Percentiles rank a stretch among this genome's conserved stretches.
Conservation (phyloP, 2,888 invertebrate species). For the Eupithecia tripunctaria region DNA sequence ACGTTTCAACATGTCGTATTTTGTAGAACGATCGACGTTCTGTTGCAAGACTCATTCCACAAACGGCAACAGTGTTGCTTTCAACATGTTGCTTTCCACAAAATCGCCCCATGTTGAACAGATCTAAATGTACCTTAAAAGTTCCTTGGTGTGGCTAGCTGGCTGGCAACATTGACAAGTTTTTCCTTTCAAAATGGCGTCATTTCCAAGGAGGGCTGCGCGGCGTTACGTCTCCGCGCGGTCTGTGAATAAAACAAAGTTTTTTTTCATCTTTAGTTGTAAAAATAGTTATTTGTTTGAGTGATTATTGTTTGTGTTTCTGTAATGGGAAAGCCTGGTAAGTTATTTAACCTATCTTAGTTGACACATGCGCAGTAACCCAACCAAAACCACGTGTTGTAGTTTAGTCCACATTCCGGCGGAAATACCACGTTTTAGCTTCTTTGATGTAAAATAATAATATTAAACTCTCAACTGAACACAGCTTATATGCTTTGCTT, state of each 20-base stretch:
- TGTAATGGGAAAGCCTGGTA: constrained; percentile 77
- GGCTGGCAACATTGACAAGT: background rate
- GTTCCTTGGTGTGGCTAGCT: background rate
- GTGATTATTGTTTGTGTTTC: constrained; percentile 43
- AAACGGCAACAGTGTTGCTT: no score
- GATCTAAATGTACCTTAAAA: no score
- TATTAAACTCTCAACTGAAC: background rate
- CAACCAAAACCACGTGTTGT: constrained; percentile 54
- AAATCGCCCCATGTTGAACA: no score
- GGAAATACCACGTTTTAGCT: constrained; percentile 10
- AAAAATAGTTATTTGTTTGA: constrained; percentile 39
- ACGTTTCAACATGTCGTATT: no score
- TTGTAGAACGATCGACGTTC: no score
- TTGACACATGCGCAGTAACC: constrained; percentile 34
- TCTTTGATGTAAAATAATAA: background rate
- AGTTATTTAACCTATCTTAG: constrained; percentile 46
- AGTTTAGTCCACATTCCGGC: constrained; percentile 23
- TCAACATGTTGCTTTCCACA: no score
- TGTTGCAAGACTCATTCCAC: no score
- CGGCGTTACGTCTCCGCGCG: constrained; percentile 67
- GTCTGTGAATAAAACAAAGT: constrained; percentile 62
- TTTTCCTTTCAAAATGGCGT: constrained; percentile 64
- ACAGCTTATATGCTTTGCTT: no score
- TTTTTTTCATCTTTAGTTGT: constrained; percentile 71
- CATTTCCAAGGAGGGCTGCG: constrained; percentile 70